These are phyloP conservation scores for Cerceris rybyensis DNA, from an alignment of 2,888 invertebrate genomes.

Conservation along the genomic window DNA sequence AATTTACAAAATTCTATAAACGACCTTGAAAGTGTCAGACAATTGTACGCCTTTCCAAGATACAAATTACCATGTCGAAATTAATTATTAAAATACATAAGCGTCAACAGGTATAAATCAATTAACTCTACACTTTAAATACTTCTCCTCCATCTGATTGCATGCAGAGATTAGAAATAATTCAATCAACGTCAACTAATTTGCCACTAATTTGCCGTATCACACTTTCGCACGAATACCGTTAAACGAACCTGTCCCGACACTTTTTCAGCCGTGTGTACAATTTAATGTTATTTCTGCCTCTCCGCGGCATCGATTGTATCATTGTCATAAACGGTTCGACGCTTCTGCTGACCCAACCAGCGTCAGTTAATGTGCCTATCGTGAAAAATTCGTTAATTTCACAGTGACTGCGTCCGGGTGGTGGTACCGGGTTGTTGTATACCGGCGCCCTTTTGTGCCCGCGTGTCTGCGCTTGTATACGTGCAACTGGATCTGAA, in stretches of 20 bases:
- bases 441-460: slow-evolving; percentile 41
- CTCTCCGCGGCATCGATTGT: slow-evolving; percentile 49
- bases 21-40: too few species aligned
- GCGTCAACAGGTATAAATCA: too few species aligned
- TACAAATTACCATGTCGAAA: too few species aligned
- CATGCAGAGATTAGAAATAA: too few species aligned
- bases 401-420: slow-evolving; percentile 72
- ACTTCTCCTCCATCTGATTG: too few species aligned
- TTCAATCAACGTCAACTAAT: too few species aligned
- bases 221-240: neutral
- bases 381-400: slow-evolving; percentile 76
- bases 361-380: slow-evolving; percentile 67
- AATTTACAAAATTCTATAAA: too few species aligned
- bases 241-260: neutral
- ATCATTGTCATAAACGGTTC: slow-evolving; percentile 67
- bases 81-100: too few species aligned
- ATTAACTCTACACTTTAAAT: too few species aligned
- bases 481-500: slow-evolving; percentile 22
- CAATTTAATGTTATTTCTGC: slow-evolving; percentile 40
- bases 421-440: slow-evolving; percentile 32
- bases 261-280: neutral
- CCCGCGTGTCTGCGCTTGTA: slow-evolving; percentile 1
- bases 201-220: too few species aligned
- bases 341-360: slow-evolving; percentile 66
- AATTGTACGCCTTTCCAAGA: too few species aligned